Conservation (phyloP, 2,113 vertebrate species). For the Collichthys lucidus region DNA sequence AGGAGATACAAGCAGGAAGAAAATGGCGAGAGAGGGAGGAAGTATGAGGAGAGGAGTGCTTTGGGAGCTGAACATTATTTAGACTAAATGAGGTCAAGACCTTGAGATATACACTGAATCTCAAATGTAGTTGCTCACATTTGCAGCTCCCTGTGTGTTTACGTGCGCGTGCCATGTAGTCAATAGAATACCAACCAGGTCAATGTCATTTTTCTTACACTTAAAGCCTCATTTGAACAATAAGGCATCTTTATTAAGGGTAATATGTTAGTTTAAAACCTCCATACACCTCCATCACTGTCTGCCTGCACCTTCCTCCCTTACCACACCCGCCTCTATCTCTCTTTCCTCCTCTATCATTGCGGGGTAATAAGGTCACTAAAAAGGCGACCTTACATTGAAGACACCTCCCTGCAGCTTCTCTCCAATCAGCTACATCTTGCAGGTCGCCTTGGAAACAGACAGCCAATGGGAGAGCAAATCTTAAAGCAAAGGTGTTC, state of each 20-base stretch:
- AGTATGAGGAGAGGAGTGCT: conserved; percentile 65
- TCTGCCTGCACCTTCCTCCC: neutral
- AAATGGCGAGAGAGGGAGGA: conserved; percentile 40
- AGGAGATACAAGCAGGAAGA: conserved; percentile 25
- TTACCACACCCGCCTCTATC: neutral
- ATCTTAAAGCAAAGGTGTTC: conserved; percentile 63
- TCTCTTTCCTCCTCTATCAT: conserved; percentile 12
- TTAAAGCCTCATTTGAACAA: conserved; percentile 53
- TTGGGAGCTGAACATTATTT: conserved; percentile 79
- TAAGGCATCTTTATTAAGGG: conserved; percentile 32
- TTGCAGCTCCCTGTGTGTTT: conserved; percentile 38
- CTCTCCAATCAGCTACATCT: conserved; percentile 59
- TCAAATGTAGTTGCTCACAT: conserved; percentile 66
- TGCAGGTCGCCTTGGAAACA: conserved; percentile 73
- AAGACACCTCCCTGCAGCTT: conserved; percentile 53
- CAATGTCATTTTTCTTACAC: conserved; percentile 46
- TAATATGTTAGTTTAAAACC: conserved; percentile 16
- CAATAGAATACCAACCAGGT: conserved; percentile 64
- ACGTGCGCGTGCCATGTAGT: conserved; percentile 8
- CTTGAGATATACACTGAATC: conserved; percentile 80
- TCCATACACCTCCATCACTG: conserved; percentile 8
- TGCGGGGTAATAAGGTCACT: conserved; percentile 56
- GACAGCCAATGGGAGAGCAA: conserved; percentile 54
- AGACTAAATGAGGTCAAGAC: conserved; percentile 84
- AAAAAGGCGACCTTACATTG: conserved; percentile 57